Base-by-base conservation (phyloP, 1,140 invertebrate species). In the Drosophila aff. region DNA sequence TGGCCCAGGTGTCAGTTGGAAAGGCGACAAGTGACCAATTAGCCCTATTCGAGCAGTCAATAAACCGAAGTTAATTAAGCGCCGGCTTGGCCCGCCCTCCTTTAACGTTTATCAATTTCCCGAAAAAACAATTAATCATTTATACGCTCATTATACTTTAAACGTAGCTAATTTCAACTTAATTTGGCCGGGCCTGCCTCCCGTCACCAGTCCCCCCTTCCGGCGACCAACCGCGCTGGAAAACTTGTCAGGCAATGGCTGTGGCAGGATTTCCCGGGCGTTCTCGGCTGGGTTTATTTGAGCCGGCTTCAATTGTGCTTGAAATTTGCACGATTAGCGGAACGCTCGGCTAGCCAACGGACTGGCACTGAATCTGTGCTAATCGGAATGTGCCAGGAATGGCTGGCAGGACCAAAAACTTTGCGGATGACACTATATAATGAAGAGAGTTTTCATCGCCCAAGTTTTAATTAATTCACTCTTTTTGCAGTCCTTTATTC, bases 61-160 rank as follows among this genome's bases (percentile, higher is more conserved):
- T 85, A 79, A 78, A 73, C 62, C n/a, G 21, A 38, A 82, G 61
- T 81, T 85, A 85, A 85, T 85, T 85, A 79, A 84, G 64, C 44
- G 67, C 21, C 61, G 28, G 50, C 52, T 26, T 16, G 43, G 23
- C 5, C 40, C 13, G 21, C 53, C 36, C 36, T n/a, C 33, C 59
- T 57, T 18, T 53, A 53, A 57, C 57, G 73, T 41, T 68, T 74
- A 85, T 85, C 82, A 84, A 80, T 84, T 84, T 73, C 43, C 49
- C 43, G 57, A 47, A 83, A 80, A 84, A 62, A 63, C 59, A 85
- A 85, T 85, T 85, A 86, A 85, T 85, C 82, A 85, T 82, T 81
- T 85, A 85, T 71, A 75, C 82, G 69, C 82, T 85, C 82, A 85
- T 85, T 85, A 85, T 81, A 67, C 68, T 85, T 85, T 85, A 85